phyloP scores from a whole-genome alignment of 1,140 invertebrate species.

The Melitaea cinxia region DNA sequence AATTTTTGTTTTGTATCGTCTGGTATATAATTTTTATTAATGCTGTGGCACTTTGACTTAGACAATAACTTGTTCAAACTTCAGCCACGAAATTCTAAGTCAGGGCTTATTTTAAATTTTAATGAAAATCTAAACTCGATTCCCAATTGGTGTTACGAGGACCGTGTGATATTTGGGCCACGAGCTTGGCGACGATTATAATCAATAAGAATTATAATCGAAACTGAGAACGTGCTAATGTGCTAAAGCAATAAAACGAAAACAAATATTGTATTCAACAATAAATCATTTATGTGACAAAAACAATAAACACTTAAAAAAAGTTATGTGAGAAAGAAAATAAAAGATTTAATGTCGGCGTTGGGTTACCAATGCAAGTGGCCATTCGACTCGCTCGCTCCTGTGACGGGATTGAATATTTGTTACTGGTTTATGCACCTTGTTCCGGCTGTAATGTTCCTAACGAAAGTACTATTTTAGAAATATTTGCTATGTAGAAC shows the following conservation, averaged over 20 bases:
- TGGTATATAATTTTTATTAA: too few species aligned
- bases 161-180: too few species aligned
- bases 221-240: conserved; percentile 35
- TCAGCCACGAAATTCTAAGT: too few species aligned
- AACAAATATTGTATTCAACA: conserved; percentile 35
- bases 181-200: too few species aligned
- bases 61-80: too few species aligned
- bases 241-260: conserved; percentile 31
- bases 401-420: conserved; percentile 21
- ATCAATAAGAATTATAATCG: neutral
- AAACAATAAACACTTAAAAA: conserved; percentile 35
- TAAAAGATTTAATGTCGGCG: conserved; percentile 25
- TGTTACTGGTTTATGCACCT: neutral
- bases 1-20: too few species aligned
- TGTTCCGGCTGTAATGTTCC: neutral
- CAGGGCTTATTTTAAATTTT: too few species aligned
- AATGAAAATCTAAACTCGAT: too few species aligned
- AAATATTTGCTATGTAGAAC: too few species aligned
- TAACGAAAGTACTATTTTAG: too few species aligned
- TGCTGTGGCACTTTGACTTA: too few species aligned
- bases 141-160: too few species aligned
- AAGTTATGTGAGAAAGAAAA: conserved; percentile 23
- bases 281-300: conserved; percentile 34
- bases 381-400: conserved; percentile 26
- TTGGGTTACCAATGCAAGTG: conserved; percentile 24